Conservation (phyloP, 1,140 invertebrate species). For the Callitettix versicolor region DNA sequence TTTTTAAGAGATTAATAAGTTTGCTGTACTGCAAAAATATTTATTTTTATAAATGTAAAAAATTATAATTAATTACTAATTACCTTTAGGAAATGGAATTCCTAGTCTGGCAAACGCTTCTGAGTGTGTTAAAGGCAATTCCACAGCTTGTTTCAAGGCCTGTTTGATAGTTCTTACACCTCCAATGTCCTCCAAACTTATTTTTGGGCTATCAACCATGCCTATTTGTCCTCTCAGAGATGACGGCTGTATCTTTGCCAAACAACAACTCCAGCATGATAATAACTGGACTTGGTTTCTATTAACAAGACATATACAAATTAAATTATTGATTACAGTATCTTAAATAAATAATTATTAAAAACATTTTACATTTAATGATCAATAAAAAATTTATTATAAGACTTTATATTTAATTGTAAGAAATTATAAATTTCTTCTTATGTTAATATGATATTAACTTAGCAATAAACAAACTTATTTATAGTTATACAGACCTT, state of each 20-base stretch:
- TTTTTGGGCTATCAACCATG: slow-evolving; percentile 29
- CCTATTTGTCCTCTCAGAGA: slow-evolving; percentile 42
- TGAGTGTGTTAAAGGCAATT: slow-evolving; percentile 51
- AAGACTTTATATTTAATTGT: no score
- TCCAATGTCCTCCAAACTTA: slow-evolving; percentile 47
- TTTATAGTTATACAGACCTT: neutral
- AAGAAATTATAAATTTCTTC: no score
- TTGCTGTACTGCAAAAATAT: no score
- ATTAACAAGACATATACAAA: neutral
- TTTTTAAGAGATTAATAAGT: neutral
- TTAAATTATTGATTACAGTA: no score
- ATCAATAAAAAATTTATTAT: no score
- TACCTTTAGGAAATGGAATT: slow-evolving; percentile 44
- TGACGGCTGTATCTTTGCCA: slow-evolving; percentile 33
- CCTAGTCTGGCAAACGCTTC: slow-evolving; percentile 47
- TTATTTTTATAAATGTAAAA: neutral
- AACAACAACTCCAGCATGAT: slow-evolving; percentile 1
- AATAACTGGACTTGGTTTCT: slow-evolving; percentile 2
- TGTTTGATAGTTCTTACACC: slow-evolving; percentile 52
- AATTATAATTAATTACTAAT: neutral
- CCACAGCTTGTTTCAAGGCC: slow-evolving; percentile 46
- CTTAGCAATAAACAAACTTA: no score
- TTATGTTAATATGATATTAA: no score
- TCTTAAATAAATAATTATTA: no score
- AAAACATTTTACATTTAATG: no score